Evolutionary conservation across 2,797 vertebrate genomes (phyloP).

Genomic region (Amblyopsis hoosieri): DNA sequence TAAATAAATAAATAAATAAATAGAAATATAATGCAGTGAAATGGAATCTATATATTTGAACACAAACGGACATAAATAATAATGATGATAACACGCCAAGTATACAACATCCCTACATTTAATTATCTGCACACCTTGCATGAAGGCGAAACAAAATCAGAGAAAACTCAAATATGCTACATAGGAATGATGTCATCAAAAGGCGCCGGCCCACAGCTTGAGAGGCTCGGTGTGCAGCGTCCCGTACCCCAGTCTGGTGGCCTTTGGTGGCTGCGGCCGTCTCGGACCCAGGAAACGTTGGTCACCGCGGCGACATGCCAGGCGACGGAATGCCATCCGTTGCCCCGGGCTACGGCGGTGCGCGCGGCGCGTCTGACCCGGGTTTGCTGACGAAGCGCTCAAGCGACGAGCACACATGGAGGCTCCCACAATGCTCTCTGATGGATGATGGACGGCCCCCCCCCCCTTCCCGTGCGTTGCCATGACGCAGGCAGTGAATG

Average conservation of each 20-base stretch:
- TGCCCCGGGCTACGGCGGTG: slow-evolving; percentile 63
- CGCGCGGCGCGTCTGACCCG: slow-evolving; percentile 57
- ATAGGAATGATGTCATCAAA: too few species aligned
- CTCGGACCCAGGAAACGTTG: slow-evolving; percentile 52
- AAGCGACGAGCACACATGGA: slow-evolving; percentile 8
- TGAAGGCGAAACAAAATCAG: too few species aligned
- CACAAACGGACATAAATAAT: too few species aligned
- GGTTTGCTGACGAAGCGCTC: slow-evolving; percentile 54
- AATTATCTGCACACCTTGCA: too few species aligned
- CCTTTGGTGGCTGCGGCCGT: slow-evolving; percentile 61
- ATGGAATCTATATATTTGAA: too few species aligned
- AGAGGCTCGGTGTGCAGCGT: too few species aligned
- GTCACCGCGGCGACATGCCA: slow-evolving; percentile 26
- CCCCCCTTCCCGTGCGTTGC: slow-evolving; percentile 20
- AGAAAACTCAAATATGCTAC: too few species aligned
- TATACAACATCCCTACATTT: too few species aligned
- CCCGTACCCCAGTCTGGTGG: slow-evolving; percentile 57
- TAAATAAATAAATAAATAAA: too few species aligned
- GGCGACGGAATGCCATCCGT: slow-evolving; percentile 68
- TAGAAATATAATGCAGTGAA: too few species aligned
- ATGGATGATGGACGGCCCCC: slow-evolving; percentile 16
- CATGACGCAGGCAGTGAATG: slow-evolving; percentile 20
- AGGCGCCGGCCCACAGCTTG: too few species aligned
- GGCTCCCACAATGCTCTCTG: neutral
- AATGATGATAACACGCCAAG: too few species aligned